A percentile compares a stretch with the other conserved stretches of the same genome.
phyloP scores from a whole-genome alignment of 2,113 vertebrate species.

The Pygoscelis adeliae region DNA sequence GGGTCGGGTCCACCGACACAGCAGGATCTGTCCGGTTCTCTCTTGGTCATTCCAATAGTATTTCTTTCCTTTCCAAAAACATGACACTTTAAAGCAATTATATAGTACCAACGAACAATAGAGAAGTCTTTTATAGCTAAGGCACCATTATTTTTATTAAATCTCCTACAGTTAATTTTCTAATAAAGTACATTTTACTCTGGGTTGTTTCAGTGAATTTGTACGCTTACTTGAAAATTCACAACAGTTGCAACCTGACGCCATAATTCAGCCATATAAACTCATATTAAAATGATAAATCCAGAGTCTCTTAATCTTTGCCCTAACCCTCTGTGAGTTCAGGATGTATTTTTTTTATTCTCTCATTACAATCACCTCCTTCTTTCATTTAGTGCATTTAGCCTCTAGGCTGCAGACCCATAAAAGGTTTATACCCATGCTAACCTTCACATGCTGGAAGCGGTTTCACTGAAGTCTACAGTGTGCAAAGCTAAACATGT shows the following conservation, averaged over 20 bases:
- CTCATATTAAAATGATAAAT: constrained; percentile 16
- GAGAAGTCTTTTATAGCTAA: neutral
- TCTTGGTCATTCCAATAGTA: neutral
- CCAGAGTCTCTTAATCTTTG: neutral
- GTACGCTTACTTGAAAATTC: neutral
- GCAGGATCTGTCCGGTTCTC: neutral
- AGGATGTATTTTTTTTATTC: neutral
- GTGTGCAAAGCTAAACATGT: neutral
- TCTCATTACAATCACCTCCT: neutral
- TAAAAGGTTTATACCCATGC: neutral
- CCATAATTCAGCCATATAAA: neutral
- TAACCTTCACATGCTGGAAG: neutral
- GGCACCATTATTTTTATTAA: neutral
- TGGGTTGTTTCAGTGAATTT: neutral
- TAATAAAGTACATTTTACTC: neutral
- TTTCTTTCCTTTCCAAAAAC: neutral
- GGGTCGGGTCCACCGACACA: neutral
- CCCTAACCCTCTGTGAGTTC: neutral
- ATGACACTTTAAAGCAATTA: neutral
- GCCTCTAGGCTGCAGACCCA: neutral
- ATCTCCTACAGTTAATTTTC: neutral
- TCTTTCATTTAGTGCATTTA: neutral
- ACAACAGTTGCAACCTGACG: neutral
- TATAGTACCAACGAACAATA: neutral
- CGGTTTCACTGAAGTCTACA: neutral